Conservation (phyloP, 2,113 vertebrate species). For the Eurypyga helias region DNA sequence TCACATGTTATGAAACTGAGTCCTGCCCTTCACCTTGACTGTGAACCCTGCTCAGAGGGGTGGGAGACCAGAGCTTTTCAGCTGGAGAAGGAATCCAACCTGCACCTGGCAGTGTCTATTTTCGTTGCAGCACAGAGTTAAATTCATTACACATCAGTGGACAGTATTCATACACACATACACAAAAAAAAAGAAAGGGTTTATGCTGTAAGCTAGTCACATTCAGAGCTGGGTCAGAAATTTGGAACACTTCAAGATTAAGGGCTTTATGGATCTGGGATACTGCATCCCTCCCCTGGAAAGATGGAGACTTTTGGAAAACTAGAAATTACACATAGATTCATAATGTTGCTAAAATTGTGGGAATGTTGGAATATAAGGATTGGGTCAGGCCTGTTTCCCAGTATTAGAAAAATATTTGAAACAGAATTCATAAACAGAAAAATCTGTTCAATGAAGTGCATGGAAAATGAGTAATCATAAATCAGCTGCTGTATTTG, state of each 20-base stretch:
- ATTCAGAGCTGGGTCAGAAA: neutral
- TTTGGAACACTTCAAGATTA: neutral
- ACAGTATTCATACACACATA: neutral
- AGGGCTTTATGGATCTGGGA: neutral
- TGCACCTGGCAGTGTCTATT: neutral
- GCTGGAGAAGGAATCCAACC: neutral
- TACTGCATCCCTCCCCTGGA: neutral
- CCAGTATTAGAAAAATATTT: neutral
- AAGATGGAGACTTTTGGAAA: neutral
- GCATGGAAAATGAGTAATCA: neutral
- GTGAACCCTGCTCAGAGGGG: neutral
- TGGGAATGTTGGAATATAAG: neutral
- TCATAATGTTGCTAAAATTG: neutral
- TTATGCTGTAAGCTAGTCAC: neutral
- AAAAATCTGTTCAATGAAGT: conserved; percentile 5
- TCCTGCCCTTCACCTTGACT: neutral
- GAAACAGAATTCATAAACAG: conserved; percentile 2
- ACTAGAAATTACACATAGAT: neutral
- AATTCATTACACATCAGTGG: neutral
- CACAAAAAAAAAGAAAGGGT: fast-evolving
- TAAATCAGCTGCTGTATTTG: neutral
- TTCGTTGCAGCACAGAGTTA: neutral
- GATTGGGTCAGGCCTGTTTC: neutral
- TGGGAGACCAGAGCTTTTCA: neutral
- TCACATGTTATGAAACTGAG: neutral